Percentiles rank a stretch among this genome's conserved stretches.
Conservation (phyloP, 1,140 invertebrate genomes). For the Orius insidiosus region DNA sequence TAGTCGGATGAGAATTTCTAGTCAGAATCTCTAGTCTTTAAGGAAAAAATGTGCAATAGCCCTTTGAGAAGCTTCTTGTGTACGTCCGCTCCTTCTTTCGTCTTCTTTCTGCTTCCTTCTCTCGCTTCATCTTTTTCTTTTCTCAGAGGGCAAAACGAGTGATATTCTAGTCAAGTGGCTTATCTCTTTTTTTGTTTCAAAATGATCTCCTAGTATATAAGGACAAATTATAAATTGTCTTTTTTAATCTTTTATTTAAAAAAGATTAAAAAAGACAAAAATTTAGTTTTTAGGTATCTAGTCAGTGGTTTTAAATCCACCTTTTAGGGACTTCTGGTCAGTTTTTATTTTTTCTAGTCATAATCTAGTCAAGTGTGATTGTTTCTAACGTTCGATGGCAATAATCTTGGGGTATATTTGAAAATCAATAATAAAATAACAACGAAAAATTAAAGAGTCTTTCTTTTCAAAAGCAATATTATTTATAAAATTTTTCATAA, state of each 20-base stretch:
- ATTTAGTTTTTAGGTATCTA: too few species aligned
- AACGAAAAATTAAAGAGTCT: neutral
- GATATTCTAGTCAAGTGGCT: neutral
- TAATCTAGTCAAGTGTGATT: too few species aligned
- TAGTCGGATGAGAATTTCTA: neutral
- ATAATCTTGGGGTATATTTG: neutral
- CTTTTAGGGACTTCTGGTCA: too few species aligned
- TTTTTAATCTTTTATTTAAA: neutral
- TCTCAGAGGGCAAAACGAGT: too few species aligned
- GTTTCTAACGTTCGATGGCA: too few species aligned
- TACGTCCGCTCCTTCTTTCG: neutral
- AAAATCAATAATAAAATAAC: constrained; percentile 1
- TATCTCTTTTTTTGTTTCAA: neutral
- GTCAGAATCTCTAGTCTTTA: neutral
- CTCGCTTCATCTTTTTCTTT: neutral
- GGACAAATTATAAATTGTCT: neutral
- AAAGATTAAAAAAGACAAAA: too few species aligned
- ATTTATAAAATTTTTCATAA: too few species aligned
- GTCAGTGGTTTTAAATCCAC: too few species aligned
- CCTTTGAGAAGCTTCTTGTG: neutral
- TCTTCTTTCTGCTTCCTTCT: neutral
- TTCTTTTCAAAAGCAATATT: too few species aligned
- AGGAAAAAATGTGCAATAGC: neutral
- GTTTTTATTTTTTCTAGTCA: too few species aligned
- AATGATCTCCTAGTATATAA: neutral